Evolutionary conservation across 2,113 vertebrate genomes (phyloP), one percentile per base, ranked within the genome.

Genomic region (Verasper variegatus): DNA sequence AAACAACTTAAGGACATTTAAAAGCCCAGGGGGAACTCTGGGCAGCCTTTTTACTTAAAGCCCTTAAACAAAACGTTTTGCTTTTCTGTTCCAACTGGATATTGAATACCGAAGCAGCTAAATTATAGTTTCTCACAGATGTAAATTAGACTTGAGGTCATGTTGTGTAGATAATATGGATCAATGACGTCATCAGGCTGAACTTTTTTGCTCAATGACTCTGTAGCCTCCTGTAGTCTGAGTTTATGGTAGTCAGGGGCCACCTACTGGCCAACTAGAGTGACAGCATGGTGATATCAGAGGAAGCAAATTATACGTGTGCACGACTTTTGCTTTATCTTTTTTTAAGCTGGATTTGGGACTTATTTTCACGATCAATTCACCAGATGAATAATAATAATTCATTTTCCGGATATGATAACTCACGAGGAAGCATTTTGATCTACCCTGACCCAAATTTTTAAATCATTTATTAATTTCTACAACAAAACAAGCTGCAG

Each of bases 261-360:
- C 89, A 85, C 84, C 89, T 91, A 35, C 21, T 76, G 89, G 87
- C 1, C 72, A 76, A 47, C 35, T 78, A 21, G 6, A 40, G 69
- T 54, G 2, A 67, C 20, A 31, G 21, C 80, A 81, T 17, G 26
- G 4, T 42, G 1, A 20, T 13, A 20, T 37, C 2, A 45, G 5
- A 6, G 21, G 7, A 7, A 7, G 31, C 5, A 31, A 31, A 31
- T 6, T 31, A 31, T 7, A 7, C 31, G 31, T 31, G 31, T 31
- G 31, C 31, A 31, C 31, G 31, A 31, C 31, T 8, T 27, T 31
- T 31, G 31, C 31, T 7, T 7, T 7, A 31, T 31, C 31, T 31
- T 31, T 24, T 24, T 24, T 1, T 1, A 49, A 49, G 7, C 47
- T 18, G 47, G 47, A 49, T 12, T 42, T 42, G 40, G 12, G 12